Percentiles rank a stretch among this genome's conserved stretches.
phyloP scores from a whole-genome alignment of 2,113 vertebrate species.

The Calonectris borealis region DNA sequence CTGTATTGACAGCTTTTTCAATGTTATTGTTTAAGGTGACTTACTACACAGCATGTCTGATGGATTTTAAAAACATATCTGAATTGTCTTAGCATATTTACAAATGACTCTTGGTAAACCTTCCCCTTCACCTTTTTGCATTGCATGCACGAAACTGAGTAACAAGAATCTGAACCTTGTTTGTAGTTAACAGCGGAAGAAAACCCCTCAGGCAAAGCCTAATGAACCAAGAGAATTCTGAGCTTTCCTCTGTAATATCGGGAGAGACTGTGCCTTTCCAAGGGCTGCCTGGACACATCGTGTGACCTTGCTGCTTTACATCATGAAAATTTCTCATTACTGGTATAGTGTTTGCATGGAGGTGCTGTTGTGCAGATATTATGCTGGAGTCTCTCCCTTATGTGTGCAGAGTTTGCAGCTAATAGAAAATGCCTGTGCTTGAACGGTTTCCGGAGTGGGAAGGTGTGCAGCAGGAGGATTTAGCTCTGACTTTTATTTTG shows the following conservation, averaged over 20 bases:
- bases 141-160: slow-evolving; percentile 29
- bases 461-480: slow-evolving; percentile 33
- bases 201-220: slow-evolving; percentile 74
- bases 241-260: slow-evolving; percentile 62
- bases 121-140: slow-evolving; percentile 65
- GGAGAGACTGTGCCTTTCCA: slow-evolving; percentile 53
- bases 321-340: slow-evolving; percentile 45
- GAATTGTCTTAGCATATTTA: slow-evolving; percentile 64
- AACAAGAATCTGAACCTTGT: slow-evolving; percentile 66
- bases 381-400: slow-evolving; percentile 30
- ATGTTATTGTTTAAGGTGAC: slow-evolving; percentile 63
- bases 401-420: slow-evolving; percentile 21
- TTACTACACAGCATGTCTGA: slow-evolving; percentile 49
- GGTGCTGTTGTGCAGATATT: slow-evolving; percentile 39
- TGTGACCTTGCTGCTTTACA: slow-evolving; percentile 73
- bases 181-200: slow-evolving; percentile 72
- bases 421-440: slow-evolving; percentile 59
- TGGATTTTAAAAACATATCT: slow-evolving; percentile 50
- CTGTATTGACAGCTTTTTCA: slow-evolving; percentile 65
- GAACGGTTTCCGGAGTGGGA: slow-evolving; percentile 6
- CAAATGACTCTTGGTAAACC: slow-evolving; percentile 42
- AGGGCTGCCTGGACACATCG: slow-evolving; percentile 58
- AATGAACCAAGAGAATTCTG: slow-evolving; percentile 72
- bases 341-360: slow-evolving; percentile 36
- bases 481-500: slow-evolving; percentile 64